Conservation (phyloP, 2,888 invertebrate species). For the Diadegma fenestrale region DNA sequence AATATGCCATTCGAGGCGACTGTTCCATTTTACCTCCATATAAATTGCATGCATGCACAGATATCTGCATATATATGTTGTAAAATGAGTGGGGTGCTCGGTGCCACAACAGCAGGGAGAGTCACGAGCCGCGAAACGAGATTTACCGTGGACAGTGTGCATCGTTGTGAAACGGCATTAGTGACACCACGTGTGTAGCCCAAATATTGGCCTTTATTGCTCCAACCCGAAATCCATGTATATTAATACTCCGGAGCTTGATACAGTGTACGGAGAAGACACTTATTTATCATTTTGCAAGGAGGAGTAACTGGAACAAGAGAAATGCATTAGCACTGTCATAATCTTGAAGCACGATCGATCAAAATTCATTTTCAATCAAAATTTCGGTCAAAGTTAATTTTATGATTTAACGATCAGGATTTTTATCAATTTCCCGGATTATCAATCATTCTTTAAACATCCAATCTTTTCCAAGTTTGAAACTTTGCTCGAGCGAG, state of each 20-base stretch:
- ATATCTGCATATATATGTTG: constrained; percentile 2
- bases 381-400: not conserved
- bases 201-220: constrained; percentile 34
- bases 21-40: constrained; percentile 13
- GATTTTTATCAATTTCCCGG: not conserved
- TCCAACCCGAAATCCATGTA: constrained; percentile 20
- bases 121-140: constrained; percentile 81
- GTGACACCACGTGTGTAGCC: constrained; percentile 68
- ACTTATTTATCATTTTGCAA: constrained; percentile 70
- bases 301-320: constrained; percentile 31
- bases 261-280: constrained; percentile 61
- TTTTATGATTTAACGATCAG: not conserved
- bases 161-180: constrained; percentile 77
- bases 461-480: not conserved
- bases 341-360: constrained; percentile 1
- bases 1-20: not conserved
- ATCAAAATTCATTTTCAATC: constrained; percentile 37
- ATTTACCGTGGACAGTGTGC: constrained; percentile 77
- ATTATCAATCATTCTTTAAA: not conserved
- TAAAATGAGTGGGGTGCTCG: constrained; percentile 23
- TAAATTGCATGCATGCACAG: constrained; percentile 11
- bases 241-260: constrained; percentile 34
- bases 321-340: not conserved
- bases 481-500: not conserved
- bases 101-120: constrained; percentile 43